These are phyloP conservation scores for Acromyrmex charruanus DNA, from an alignment of 1,140 invertebrate genomes.

Conservation along the genomic window DNA sequence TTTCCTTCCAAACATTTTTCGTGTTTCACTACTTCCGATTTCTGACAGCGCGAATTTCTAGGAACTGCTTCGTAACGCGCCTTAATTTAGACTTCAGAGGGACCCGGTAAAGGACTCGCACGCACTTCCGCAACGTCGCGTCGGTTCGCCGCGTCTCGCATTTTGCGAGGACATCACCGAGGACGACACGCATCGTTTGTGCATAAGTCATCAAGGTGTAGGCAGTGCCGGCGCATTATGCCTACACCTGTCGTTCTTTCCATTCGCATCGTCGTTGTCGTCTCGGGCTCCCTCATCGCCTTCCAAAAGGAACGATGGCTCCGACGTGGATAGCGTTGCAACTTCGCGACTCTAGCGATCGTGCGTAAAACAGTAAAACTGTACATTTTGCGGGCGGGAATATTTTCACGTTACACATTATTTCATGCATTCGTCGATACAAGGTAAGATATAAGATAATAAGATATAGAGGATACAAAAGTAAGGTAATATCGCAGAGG, in stretches of 20 bases:
- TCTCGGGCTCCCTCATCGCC: constrained; percentile 19
- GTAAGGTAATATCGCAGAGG: neutral
- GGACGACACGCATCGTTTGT: constrained; percentile 50
- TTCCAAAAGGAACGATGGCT: constrained; percentile 20
- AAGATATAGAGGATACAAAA: neutral
- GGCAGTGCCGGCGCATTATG: constrained; percentile 39
- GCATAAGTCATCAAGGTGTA: constrained; percentile 28
- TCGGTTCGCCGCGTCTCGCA: neutral
- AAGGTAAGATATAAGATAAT: neutral
- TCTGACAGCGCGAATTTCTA: constrained; percentile 12
- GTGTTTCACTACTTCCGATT: neutral
- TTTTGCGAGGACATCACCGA: constrained; percentile 25
- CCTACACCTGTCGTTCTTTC: constrained; percentile 58
- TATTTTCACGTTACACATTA: neutral
- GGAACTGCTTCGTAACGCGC: constrained; percentile 33
- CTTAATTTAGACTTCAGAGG: neutral
- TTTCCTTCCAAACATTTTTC: neutral
- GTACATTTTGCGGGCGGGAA: neutral
- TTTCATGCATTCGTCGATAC: neutral
- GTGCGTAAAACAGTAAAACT: constrained; percentile 15
- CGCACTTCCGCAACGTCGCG: neutral
- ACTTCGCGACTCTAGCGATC: neutral
- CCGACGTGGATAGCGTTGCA: constrained; percentile 31
- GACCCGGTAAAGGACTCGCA: neutral
- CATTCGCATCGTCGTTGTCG: constrained; percentile 32